Conservation (phyloP, 2,113 vertebrate species). For the Eupsittula cactorum region DNA sequence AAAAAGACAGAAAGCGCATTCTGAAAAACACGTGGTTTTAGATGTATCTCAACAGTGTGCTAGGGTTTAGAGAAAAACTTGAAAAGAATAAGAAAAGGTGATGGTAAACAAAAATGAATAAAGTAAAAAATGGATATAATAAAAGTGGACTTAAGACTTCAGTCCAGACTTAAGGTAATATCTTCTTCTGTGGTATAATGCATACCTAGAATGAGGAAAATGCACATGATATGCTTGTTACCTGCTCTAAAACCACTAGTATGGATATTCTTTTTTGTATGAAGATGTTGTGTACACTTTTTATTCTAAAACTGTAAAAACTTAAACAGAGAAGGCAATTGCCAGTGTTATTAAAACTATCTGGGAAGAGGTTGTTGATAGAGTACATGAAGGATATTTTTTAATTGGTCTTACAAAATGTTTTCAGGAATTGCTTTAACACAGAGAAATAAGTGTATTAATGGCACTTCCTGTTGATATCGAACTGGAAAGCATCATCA, state of each 20-base stretch:
- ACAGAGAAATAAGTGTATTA: not conserved
- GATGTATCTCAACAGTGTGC: not conserved
- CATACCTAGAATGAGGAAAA: not conserved
- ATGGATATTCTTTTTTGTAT: not conserved
- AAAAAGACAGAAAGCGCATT: not conserved
- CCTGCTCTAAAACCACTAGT: not conserved
- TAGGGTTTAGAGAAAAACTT: not conserved
- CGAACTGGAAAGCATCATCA: not conserved
- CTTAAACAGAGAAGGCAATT: not conserved
- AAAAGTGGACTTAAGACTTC: not conserved
- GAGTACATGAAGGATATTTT: not conserved
- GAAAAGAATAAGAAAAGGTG: not conserved
- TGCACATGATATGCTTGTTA: not conserved
- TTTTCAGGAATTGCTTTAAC: not conserved
- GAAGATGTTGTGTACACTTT: not conserved
- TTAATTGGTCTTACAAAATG: not conserved
- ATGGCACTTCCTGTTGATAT: not conserved
- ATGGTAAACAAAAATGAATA: not conserved
- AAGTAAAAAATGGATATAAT: not conserved
- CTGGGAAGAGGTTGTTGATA: not conserved
- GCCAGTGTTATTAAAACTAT: not conserved
- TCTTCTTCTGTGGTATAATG: not conserved
- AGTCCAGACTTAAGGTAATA: not conserved
- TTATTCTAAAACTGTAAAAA: not conserved
- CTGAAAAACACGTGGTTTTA: not conserved